Conservation (phyloP, 35 echinoderm and acorn worm species). For the Ptychodera flava region DNA sequence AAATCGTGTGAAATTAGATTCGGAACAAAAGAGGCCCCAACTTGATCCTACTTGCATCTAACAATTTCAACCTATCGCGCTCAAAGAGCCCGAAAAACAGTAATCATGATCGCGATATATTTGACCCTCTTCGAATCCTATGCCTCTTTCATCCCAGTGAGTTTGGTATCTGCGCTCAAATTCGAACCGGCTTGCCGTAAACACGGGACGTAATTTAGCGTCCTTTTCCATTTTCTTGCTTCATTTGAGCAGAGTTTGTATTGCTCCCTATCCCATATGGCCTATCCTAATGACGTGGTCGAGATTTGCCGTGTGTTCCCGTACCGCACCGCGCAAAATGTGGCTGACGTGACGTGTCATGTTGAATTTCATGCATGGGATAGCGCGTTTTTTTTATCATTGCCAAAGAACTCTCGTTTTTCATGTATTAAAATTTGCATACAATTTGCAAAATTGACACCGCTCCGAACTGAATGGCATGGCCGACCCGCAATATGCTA, state of each 20-base stretch:
- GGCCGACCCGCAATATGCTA: neutral
- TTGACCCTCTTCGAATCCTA: too few species aligned
- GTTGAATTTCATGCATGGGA: neutral
- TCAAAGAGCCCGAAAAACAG: too few species aligned
- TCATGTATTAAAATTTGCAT: neutral
- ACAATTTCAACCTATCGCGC: too few species aligned
- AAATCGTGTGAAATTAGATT: too few species aligned
- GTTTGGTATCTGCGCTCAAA: too few species aligned
- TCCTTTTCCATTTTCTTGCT: neutral
- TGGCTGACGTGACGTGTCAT: neutral
- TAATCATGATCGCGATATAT: too few species aligned
- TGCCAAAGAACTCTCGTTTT: neutral
- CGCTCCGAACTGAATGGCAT: neutral
- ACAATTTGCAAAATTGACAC: constrained; percentile 1
- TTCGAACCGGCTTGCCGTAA: too few species aligned
- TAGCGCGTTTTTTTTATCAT: neutral
- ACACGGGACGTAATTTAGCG: neutral
- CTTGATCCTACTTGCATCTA: too few species aligned
- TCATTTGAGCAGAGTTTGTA: neutral
- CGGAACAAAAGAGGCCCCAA: too few species aligned
- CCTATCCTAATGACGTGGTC: neutral
- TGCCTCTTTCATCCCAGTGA: too few species aligned
- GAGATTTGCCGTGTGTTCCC: neutral
- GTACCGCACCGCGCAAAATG: neutral
- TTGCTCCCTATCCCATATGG: neutral